A percentile compares a stretch with the other conserved stretches of the same genome.
These are phyloP conservation scores for Leptopilina syphax DNA, from an alignment of 2,888 invertebrate genomes.

Conservation along the genomic window DNA sequence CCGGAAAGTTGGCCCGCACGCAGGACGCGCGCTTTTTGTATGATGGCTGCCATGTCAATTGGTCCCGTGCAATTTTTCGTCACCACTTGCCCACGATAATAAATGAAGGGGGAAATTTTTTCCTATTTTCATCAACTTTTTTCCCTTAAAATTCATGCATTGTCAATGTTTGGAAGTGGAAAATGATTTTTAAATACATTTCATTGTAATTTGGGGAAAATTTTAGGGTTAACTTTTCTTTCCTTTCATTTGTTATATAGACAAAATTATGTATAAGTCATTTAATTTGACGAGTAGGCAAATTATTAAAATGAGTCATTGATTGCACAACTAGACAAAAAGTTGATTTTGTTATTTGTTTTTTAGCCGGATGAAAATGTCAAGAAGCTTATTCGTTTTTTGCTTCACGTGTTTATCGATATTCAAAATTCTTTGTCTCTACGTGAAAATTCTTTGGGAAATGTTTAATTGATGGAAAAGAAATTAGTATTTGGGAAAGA, in stretches of 20 bases:
- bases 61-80: constrained; percentile 48
- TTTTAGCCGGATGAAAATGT: background rate
- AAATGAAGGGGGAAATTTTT: background rate
- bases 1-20: constrained; percentile 62
- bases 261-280: background rate
- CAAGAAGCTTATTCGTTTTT: background rate
- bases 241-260: constrained; percentile 13
- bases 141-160: background rate
- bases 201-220: background rate
- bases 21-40: constrained; percentile 74
- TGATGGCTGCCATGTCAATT: constrained; percentile 74
- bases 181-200: background rate
- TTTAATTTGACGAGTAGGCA: background rate
- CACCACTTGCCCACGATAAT: background rate
- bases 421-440: background rate
- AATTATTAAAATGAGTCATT: no score
- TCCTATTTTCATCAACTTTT: background rate
- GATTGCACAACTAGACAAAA: background rate
- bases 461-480: background rate
- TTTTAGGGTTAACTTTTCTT: constrained; percentile 34
- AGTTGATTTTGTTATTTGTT: background rate
- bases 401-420: background rate
- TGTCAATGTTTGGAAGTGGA: background rate
- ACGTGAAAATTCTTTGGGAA: background rate
- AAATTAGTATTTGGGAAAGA: no score